These are phyloP conservation scores for Mycetomoellerius zeteki DNA, from an alignment of 1,140 invertebrate species.

Conservation along the genomic window DNA sequence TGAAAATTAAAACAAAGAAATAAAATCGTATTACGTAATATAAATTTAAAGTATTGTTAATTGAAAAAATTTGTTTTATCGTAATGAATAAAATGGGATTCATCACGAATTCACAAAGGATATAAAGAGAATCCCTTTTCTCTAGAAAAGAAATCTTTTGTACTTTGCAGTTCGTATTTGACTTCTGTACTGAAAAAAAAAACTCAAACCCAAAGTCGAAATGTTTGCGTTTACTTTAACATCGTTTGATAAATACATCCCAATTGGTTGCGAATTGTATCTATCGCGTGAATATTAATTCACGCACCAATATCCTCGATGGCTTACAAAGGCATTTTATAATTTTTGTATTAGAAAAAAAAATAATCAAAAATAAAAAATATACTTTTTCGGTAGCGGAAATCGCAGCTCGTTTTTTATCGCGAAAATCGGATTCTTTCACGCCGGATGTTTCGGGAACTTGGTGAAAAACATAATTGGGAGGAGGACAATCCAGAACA, in stretches of 20 bases:
- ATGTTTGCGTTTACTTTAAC: too few species aligned
- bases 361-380: background rate
- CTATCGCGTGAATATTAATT: too few species aligned
- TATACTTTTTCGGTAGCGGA: background rate
- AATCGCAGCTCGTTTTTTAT: background rate
- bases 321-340: too few species aligned
- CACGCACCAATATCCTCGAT: too few species aligned
- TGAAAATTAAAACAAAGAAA: background rate
- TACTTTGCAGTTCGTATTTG: too few species aligned
- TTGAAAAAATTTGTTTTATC: background rate
- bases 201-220: too few species aligned
- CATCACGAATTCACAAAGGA: background rate
- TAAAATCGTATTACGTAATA: background rate
- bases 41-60: background rate
- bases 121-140: background rate
- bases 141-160: background rate
- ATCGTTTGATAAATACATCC: too few species aligned
- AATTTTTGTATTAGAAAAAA: too few species aligned
- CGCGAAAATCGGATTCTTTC: constrained; percentile 27
- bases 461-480: constrained; percentile 51
- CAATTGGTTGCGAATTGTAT: too few species aligned
- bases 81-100: background rate
- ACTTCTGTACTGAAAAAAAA: too few species aligned
- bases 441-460: constrained; percentile 19
- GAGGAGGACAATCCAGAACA: constrained; percentile 46